A percentile compares a stretch with the other conserved stretches of the same genome.
Evolutionary conservation across 2,113 vertebrate species (phyloP).

Genomic region (Hippocampus guttulatus): DNA sequence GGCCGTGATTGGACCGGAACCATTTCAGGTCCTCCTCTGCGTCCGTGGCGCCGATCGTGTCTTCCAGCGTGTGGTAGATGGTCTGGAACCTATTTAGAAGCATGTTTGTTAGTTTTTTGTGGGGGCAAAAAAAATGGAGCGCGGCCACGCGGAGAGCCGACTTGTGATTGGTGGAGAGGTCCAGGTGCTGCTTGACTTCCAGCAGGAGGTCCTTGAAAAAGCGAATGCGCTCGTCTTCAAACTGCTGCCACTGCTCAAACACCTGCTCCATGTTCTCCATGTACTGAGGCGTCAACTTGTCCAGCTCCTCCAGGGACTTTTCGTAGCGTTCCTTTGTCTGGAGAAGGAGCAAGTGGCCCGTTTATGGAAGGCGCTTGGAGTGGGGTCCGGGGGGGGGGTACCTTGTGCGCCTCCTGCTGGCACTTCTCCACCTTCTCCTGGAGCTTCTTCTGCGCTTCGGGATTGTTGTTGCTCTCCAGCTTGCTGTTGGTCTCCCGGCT

Average conservation of each 20-base stretch:
- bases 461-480: slow-evolving; percentile 86
- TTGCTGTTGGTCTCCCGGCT: slow-evolving; percentile 90
- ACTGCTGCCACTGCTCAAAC: slow-evolving; percentile 95
- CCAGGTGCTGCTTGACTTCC: slow-evolving; percentile 89
- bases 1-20: slow-evolving; percentile 89
- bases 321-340: slow-evolving; percentile 92
- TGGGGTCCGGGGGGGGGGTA: slow-evolving; percentile 35
- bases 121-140: too few relatives aligned
- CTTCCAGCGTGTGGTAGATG: slow-evolving; percentile 87
- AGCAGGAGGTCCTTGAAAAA: slow-evolving; percentile 90
- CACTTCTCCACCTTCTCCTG: slow-evolving; percentile 97
- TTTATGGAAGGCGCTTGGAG: neutral
- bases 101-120: neutral
- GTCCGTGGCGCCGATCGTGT: slow-evolving; percentile 82
- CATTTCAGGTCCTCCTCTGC: slow-evolving; percentile 88
- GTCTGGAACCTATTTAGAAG: slow-evolving; percentile 77
- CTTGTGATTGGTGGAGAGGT: slow-evolving; percentile 87
- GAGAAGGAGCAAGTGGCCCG: neutral
- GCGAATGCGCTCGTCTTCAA: slow-evolving; percentile 86
- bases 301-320: slow-evolving; percentile 87
- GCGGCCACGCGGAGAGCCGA: slow-evolving; percentile 3
- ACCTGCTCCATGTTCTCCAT: slow-evolving; percentile 99
- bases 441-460: slow-evolving; percentile 91
- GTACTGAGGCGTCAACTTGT: slow-evolving; percentile 88
- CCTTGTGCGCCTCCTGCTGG: slow-evolving; percentile 94